phyloP scores from a whole-genome alignment of 2,888 invertebrate genomes.

The Autographa gamma region DNA sequence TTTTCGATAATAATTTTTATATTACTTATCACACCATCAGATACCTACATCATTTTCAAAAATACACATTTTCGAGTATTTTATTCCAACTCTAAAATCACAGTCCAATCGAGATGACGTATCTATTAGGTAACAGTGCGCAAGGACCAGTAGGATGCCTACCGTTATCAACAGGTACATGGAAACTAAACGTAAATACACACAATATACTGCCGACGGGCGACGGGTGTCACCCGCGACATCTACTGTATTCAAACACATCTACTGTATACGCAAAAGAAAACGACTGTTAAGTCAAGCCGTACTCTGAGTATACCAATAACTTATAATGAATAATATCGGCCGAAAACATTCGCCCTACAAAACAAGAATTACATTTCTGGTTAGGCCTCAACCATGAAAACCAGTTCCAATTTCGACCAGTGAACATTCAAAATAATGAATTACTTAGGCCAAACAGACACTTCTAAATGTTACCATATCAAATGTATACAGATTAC shows the following conservation, averaged over 20 bases:
- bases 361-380: not conserved
- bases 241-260: not conserved
- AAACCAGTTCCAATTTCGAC: slow-evolving; percentile 15
- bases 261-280: not conserved
- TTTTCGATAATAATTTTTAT: slow-evolving; percentile 45
- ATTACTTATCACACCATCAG: slow-evolving; percentile 55
- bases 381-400: not conserved
- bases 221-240: slow-evolving; percentile 12
- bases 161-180: slow-evolving; percentile 50
- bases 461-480: slow-evolving; percentile 5
- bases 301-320: not conserved
- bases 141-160: slow-evolving; percentile 21
- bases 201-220: slow-evolving; percentile 11
- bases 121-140: slow-evolving; percentile 50
- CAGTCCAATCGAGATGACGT: slow-evolving; percentile 56
- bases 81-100: slow-evolving; percentile 62
- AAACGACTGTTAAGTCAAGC: not conserved
- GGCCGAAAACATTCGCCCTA: not conserved
- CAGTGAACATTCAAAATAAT: slow-evolving; percentile 9
- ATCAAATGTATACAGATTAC: slow-evolving; percentile 10
- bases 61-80: slow-evolving; percentile 70
- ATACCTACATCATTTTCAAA: slow-evolving; percentile 63
- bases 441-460: slow-evolving; percentile 27
- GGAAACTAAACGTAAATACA: slow-evolving; percentile 45
- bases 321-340: not conserved